Percentiles rank a stretch among this genome's conserved stretches.
Evolutionary conservation across 2,113 vertebrate species (phyloP).

Genomic region (Lagopus leucura): DNA sequence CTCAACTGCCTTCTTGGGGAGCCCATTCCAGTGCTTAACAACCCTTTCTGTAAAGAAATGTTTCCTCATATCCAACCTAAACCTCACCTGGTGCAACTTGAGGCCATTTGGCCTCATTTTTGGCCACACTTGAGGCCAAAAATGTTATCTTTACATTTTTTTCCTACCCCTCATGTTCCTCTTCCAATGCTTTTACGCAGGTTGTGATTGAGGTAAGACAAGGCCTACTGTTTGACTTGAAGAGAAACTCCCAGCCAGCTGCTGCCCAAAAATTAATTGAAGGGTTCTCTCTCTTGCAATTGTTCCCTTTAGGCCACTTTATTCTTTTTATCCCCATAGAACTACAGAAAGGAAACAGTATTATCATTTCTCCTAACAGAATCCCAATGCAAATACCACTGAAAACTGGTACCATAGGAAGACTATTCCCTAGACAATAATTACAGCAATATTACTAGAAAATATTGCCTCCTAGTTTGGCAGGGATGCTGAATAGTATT

Average conservation of each 20-base stretch:
- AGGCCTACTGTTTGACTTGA: not conserved
- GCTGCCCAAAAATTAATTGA: not conserved
- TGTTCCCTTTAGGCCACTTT: not conserved
- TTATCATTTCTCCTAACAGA: not conserved
- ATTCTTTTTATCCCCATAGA: not conserved
- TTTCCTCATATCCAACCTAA: too few relatives aligned
- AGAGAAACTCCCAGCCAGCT: not conserved
- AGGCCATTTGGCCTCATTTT: too few relatives aligned
- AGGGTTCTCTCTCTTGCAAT: not conserved
- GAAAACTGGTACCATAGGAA: not conserved
- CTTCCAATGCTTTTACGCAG: not conserved
- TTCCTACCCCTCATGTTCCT: not conserved
- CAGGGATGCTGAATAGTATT: not conserved
- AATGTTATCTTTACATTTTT: not conserved
- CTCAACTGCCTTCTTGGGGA: too few relatives aligned
- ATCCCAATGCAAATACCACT: slow-evolving; percentile 3
- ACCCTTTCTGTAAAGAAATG: too few relatives aligned
- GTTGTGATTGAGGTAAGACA: accelerated
- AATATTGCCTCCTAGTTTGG: not conserved
- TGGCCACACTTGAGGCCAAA: too few relatives aligned
- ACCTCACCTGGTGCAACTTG: too few relatives aligned
- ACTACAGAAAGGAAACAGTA: not conserved
- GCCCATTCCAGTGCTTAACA: too few relatives aligned
- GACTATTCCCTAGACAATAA: slow-evolving; percentile 4
- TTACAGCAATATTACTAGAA: slow-evolving; percentile 19